phyloP scores from a whole-genome alignment of 1,140 invertebrate genomes.

The Sesamia nonagrioides region DNA sequence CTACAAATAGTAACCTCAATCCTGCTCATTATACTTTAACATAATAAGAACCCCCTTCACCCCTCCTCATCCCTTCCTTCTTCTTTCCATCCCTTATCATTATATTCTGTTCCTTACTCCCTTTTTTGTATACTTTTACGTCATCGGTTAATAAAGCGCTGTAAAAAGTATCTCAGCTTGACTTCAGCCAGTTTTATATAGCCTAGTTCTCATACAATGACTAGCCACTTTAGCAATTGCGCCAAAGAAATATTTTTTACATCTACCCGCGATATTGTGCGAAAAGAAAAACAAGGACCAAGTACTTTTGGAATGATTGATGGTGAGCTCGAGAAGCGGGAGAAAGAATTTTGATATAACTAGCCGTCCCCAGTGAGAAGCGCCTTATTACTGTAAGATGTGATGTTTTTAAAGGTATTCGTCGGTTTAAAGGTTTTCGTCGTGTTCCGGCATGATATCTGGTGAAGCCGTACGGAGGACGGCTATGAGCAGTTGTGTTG shows the following conservation, averaged over 20 bases:
- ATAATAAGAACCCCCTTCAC: too few species aligned
- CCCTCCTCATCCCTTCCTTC: too few species aligned
- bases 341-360: slow-evolving; percentile 19
- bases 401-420: slow-evolving; percentile 21
- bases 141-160: background rate
- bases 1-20: too few species aligned
- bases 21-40: too few species aligned
- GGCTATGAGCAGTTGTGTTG: too few species aligned
- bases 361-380: slow-evolving; percentile 18
- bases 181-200: background rate
- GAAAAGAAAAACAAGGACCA: slow-evolving; percentile 41
- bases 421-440: too few species aligned
- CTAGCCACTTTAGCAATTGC: slow-evolving; percentile 33
- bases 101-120: too few species aligned
- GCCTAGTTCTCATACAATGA: slow-evolving; percentile 5
- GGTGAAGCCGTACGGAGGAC: too few species aligned
- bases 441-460: too few species aligned
- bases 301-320: slow-evolving; percentile 42
- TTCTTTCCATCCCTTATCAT: too few species aligned
- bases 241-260: slow-evolving; percentile 34
- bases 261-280: slow-evolving; percentile 12
- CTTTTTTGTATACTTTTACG: background rate
- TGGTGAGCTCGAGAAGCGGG: slow-evolving; percentile 15
- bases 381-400: slow-evolving; percentile 26
- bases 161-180: background rate